phyloP scores from a whole-genome alignment of 2,888 invertebrate species.

The Drosophila planitibia region DNA sequence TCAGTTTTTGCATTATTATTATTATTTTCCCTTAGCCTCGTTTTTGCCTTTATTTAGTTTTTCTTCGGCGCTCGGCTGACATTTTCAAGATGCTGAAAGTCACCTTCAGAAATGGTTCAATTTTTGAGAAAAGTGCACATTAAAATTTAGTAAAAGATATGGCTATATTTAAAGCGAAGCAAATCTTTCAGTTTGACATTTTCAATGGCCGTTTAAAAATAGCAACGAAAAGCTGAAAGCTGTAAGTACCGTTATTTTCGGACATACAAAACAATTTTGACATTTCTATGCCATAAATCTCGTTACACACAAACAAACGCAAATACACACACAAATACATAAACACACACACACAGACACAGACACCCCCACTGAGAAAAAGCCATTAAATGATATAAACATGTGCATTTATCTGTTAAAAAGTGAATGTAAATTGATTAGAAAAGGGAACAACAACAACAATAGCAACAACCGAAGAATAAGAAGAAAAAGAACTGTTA shows the following conservation, averaged over 20 bases:
- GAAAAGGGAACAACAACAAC: constrained; percentile 37
- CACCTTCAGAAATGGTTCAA: constrained; percentile 65
- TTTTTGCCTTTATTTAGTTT: neutral
- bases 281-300: constrained; percentile 75
- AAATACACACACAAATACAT: neutral
- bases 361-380: constrained; percentile 49
- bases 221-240: constrained; percentile 22
- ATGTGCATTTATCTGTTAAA: constrained; percentile 33
- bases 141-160: constrained; percentile 16
- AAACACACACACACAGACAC: neutral
- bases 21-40: neutral
- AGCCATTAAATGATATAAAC: constrained; percentile 25
- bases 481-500: neutral
- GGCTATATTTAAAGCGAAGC: constrained; percentile 23
- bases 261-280: constrained; percentile 50
- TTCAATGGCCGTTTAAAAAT: constrained; percentile 42
- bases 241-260: constrained; percentile 38
- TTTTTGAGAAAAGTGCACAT: constrained; percentile 50
- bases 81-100: constrained; percentile 45
- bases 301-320: constrained; percentile 10
- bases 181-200: constrained; percentile 31
- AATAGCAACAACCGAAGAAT: neutral
- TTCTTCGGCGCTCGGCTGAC: neutral
- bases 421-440: constrained; percentile 62
- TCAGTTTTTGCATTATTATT: neutral